These are phyloP conservation scores for Uria aalge DNA, from an alignment of 2,113 vertebrate species.

Conservation along the genomic window DNA sequence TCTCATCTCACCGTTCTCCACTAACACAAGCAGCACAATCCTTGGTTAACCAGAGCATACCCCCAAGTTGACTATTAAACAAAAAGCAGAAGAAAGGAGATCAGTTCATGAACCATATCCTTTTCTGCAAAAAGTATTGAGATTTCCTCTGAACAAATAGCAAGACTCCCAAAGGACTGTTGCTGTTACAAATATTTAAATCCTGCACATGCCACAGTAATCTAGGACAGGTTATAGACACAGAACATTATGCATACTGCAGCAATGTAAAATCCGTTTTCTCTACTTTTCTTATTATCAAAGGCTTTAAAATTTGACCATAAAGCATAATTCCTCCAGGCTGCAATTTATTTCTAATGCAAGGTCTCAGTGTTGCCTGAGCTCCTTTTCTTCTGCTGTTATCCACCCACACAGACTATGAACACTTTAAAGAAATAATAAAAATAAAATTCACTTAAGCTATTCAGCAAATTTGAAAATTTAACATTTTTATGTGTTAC, in stretches of 20 bases:
- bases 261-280: neutral
- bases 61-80: neutral
- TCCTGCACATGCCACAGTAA: neutral
- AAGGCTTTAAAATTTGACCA: slow-evolving; percentile 27
- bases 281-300: neutral
- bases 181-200: neutral
- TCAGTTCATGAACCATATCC: neutral
- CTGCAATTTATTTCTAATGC: slow-evolving; percentile 34
- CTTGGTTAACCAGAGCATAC: neutral
- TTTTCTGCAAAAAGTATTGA: neutral
- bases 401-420: neutral
- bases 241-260: neutral
- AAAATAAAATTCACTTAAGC: neutral
- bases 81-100: neutral
- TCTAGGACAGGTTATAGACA: neutral
- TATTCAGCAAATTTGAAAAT: neutral
- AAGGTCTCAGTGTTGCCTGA: neutral
- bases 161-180: neutral
- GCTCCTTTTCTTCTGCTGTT: neutral
- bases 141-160: neutral
- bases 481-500: neutral
- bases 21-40: neutral
- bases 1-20: neutral
- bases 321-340: slow-evolving; percentile 17
- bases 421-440: neutral